Conservation (phyloP, 2,797 vertebrate genomes). For the Dermochelys coriacea region DNA sequence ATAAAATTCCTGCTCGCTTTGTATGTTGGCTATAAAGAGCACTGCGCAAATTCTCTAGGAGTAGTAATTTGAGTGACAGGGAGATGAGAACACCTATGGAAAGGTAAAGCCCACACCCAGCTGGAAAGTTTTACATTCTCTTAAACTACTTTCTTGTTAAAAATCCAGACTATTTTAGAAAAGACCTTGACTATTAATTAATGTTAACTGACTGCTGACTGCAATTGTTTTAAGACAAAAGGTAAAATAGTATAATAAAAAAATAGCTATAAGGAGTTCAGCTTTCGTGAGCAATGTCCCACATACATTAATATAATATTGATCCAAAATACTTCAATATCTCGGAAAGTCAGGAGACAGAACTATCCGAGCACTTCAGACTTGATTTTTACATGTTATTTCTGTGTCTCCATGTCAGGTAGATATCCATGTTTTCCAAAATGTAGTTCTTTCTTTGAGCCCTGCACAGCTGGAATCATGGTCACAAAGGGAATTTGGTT, state of each 20-base stretch:
- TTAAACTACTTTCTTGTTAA: background rate
- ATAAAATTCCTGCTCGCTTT: background rate
- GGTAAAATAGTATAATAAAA: background rate
- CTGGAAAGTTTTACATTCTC: background rate
- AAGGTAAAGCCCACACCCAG: background rate
- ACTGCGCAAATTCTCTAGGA: background rate
- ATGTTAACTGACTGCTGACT: background rate
- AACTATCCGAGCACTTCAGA: background rate
- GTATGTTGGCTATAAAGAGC: background rate
- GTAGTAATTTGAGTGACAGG: background rate
- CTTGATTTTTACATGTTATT: conserved; percentile 11
- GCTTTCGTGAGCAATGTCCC: background rate
- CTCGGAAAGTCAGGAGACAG: conserved; percentile 2
- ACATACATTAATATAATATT: background rate
- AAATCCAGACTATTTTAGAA: background rate
- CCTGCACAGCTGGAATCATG: background rate
- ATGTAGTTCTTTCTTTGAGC: background rate
- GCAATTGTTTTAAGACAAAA: background rate
- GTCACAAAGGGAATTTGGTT: background rate
- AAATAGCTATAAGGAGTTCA: background rate
- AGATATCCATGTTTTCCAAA: background rate
- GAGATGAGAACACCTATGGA: background rate
- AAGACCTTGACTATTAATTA: background rate
- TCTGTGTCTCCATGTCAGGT: background rate
- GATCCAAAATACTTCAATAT: background rate